Base-by-base conservation (phyloP, 2,113 vertebrate genomes). In the Lonchura striata region DNA sequence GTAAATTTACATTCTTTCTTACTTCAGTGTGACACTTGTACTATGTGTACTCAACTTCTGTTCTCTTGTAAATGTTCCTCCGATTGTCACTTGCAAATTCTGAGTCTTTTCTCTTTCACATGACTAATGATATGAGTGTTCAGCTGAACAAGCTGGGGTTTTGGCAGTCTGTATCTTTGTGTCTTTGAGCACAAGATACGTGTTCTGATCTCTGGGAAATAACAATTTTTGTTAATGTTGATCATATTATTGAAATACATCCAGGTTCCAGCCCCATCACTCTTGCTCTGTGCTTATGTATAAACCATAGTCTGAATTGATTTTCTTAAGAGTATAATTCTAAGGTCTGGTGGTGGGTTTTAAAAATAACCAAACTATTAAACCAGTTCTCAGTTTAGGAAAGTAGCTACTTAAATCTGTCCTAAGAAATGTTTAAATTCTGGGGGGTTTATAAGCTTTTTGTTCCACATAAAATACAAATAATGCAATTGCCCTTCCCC, bases 41-140 rank as follows among this genome's bases (percentile, higher is more conserved):
- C 35, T 91, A 22, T 1, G 7, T 92, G 44, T 75, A 42, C 46
- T 92, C 52, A 46, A 19, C 57, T 57, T 85, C 31, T 92, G 75
- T 93, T 82, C n/a, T 87, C 5, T 11, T 91, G 49, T 94, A 60
- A 95, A 65, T 69, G 85, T 95, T 88, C 20, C 52, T 91, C 25
- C 30, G 13, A 33, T 50, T 82, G 54, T 92, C 82, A 70, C 76
- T 87, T 90, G 91, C 66, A 80, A 94, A 90, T 91, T 91, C 70
- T 2, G 57, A 86, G 57, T 63, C 49, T 82, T 79, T 82, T 74
- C 56, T 80, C 17, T 84, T 92, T 89, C 42, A 30, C 7, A 0
- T 92, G 61, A 72, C 53, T 85, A 68, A 69, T 64, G 17, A 41
- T 60, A 30, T 37, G 50, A 60, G 19, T 13, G 19, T 65, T 92